Conservation (phyloP, 2,113 vertebrate genomes). For the Grallaria varia region DNA sequence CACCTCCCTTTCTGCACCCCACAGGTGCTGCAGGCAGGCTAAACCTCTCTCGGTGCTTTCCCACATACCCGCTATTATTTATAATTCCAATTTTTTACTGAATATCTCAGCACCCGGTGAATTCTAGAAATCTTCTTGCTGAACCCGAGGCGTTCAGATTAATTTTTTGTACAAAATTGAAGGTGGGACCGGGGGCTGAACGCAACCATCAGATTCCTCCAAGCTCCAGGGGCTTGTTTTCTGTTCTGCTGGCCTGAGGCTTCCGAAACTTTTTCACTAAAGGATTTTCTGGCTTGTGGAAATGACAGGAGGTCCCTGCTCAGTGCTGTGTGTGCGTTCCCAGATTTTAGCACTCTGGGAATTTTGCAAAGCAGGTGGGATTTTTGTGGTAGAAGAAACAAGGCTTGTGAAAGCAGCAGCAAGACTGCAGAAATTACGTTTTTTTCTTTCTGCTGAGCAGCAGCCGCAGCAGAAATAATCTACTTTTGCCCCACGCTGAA, state of each 20-base stretch:
- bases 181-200: not conserved
- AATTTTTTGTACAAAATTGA: not conserved
- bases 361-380: not conserved
- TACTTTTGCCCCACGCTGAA: not conserved
- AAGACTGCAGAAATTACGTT: not conserved
- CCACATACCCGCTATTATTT: not conserved
- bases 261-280: not conserved
- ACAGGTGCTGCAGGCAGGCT: not conserved
- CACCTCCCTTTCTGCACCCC: not conserved
- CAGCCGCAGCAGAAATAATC: constrained; percentile 20
- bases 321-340: not conserved
- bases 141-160: not conserved
- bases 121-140: not conserved
- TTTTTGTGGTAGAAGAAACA: not conserved
- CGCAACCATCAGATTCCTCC: not conserved
- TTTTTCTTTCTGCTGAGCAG: not conserved
- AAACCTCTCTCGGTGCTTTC: not conserved
- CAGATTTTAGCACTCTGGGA: not conserved
- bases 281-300: not conserved
- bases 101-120: not conserved
- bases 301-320: not conserved
- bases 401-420: not conserved
- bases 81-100: not conserved
- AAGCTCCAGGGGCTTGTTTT: not conserved
- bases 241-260: not conserved